Percentiles rank a stretch among this genome's conserved stretches.
Evolutionary conservation across 2,113 vertebrate species (phyloP).

Genomic region (Rhinoderma darwinii): DNA sequence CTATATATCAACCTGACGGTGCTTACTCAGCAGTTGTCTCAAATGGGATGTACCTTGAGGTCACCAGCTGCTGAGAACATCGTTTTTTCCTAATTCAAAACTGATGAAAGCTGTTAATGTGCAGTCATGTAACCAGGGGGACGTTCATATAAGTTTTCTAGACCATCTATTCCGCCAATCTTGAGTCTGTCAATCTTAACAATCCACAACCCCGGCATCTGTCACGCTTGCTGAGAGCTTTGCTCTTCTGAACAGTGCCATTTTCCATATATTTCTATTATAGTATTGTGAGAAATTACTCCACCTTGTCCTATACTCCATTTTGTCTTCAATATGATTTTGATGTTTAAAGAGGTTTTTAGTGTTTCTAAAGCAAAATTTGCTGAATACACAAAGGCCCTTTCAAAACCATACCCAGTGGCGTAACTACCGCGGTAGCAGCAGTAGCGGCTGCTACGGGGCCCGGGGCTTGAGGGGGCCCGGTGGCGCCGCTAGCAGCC

Average conservation of each 20-base stretch:
- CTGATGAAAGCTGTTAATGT: conserved; percentile 9
- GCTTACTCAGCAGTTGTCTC: conserved; percentile 10
- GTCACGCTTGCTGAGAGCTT: conserved; percentile 58
- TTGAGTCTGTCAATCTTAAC: background rate
- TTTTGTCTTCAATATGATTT: too few relatives aligned
- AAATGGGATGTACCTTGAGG: conserved; percentile 17
- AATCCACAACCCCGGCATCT: background rate
- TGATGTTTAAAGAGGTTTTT: too few relatives aligned
- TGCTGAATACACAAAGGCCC: too few relatives aligned
- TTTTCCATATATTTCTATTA: conserved; percentile 62
- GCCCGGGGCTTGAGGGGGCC: too few relatives aligned
- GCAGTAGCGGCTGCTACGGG: too few relatives aligned
- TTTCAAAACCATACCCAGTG: too few relatives aligned
- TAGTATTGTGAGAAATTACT: too few relatives aligned
- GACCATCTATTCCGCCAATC: background rate
- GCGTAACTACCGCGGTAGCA: too few relatives aligned
- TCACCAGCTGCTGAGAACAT: conserved; percentile 11
- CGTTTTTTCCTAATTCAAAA: conserved; percentile 6
- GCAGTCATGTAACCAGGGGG: conserved; percentile 13
- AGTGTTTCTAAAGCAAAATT: too few relatives aligned
- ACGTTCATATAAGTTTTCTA: background rate
- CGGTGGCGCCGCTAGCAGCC: too few relatives aligned
- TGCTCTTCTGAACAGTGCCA: conserved; percentile 69
- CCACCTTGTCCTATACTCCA: too few relatives aligned
- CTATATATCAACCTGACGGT: background rate